phyloP scores from a whole-genome alignment of 2,113 vertebrate species.

The Zapornia atra region DNA sequence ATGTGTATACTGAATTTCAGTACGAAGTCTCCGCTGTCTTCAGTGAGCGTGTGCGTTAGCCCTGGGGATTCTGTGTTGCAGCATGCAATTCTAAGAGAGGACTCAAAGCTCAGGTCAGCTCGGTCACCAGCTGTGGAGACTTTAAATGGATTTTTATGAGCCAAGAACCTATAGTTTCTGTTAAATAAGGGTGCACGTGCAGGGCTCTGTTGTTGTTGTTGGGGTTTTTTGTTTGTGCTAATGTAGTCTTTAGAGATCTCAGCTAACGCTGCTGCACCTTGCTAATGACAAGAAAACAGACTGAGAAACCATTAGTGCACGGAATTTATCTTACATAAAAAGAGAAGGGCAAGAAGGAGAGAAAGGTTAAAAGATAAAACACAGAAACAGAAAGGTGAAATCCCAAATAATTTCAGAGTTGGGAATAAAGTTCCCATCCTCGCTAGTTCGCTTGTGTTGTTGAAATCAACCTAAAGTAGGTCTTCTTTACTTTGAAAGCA shows the following conservation, averaged over 20 bases:
- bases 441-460: not conserved
- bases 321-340: not conserved
- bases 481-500: not conserved
- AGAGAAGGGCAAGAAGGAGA: not conserved
- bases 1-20: not conserved
- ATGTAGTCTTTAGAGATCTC: not conserved
- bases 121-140: not conserved
- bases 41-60: not conserved
- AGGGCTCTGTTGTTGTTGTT: not conserved
- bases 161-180: not conserved
- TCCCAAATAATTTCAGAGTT: not conserved
- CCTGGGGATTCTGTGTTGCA: not conserved
- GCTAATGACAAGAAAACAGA: not conserved
- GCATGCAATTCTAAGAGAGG: not conserved
- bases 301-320: not conserved
- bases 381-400: not conserved
- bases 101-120: not conserved
- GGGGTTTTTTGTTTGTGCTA: not conserved
- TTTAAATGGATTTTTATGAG: not conserved
- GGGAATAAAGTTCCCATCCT: not conserved
- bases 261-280: not conserved
- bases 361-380: not conserved
- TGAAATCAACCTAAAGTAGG: not conserved
- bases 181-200: not conserved
- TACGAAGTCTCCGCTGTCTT: not conserved